These are phyloP conservation scores for Eudyptes chrysolophus DNA, from an alignment of 2,113 vertebrate genomes.

Conservation along the genomic window DNA sequence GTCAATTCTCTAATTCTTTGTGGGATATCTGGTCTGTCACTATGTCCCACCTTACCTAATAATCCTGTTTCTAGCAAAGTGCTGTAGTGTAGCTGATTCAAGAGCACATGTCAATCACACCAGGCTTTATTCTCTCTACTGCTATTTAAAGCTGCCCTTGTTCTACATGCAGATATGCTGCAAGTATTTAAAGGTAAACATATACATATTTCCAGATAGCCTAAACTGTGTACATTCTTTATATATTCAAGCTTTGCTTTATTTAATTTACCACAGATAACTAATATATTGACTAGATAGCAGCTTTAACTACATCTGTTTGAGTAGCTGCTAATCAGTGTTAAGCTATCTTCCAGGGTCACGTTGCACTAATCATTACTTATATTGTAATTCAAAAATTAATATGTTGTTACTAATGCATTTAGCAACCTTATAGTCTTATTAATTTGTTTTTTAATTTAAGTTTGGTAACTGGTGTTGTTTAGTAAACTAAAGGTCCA, in stretches of 20 bases:
- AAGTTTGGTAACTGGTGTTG: neutral
- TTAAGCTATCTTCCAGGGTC: neutral
- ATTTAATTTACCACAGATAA: neutral
- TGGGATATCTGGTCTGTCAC: neutral
- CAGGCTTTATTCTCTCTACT: slow-evolving; percentile 17
- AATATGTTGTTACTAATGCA: neutral
- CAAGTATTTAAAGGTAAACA: slow-evolving; percentile 12
- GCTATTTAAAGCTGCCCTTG: slow-evolving; percentile 60
- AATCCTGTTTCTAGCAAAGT: neutral
- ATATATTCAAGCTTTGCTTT: neutral
- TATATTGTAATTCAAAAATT: neutral
- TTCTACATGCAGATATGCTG: slow-evolving; percentile 17
- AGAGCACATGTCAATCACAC: slow-evolving; percentile 8
- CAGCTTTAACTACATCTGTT: neutral
- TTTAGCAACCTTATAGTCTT: neutral
- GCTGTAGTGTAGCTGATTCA: slow-evolving; percentile 4
- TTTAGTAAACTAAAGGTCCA: neutral
- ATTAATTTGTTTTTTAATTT: neutral
- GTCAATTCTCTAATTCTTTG: neutral
- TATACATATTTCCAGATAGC: neutral
- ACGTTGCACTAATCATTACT: neutral
- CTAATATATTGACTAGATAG: neutral
- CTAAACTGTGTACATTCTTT: neutral
- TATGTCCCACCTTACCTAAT: neutral
- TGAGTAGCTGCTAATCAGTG: neutral